Evolutionary conservation across 2,797 vertebrate genomes (phyloP).

Genomic region (Dromococcyx pavoninus): DNA sequence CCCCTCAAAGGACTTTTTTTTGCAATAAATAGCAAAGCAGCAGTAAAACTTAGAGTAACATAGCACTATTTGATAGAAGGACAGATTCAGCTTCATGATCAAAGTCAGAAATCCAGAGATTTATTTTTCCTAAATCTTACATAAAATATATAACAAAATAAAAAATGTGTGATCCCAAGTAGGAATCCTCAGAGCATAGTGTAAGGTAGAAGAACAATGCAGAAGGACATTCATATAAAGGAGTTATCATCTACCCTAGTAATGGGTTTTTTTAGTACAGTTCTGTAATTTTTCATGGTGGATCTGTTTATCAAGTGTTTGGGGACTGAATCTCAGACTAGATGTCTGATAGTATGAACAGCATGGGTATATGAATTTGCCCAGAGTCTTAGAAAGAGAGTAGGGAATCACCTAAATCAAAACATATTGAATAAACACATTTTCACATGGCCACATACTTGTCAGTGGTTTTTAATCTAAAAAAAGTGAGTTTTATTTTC

Average conservation of each 20-base stretch:
- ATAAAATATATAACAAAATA: neutral
- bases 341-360: neutral
- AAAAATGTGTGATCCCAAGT: neutral
- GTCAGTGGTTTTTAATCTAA: neutral
- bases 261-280: fast-evolving
- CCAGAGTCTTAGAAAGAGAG: neutral
- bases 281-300: neutral
- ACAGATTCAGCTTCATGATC: neutral
- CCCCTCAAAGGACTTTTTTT: neutral
- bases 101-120: neutral
- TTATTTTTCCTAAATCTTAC: neutral
- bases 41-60: neutral
- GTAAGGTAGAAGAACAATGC: neutral
- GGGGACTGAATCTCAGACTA: neutral
- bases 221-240: neutral
- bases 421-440: neutral
- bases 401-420: neutral
- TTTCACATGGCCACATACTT: neutral
- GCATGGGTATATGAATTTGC: neutral
- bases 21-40: neutral
- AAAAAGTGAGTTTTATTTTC: neutral
- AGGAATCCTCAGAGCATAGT: neutral
- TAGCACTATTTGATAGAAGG: neutral
- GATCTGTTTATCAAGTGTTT: neutral
- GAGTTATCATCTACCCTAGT: neutral